phyloP scores from a whole-genome alignment of 2,113 vertebrate genomes.

The Loxodonta africana region DNA sequence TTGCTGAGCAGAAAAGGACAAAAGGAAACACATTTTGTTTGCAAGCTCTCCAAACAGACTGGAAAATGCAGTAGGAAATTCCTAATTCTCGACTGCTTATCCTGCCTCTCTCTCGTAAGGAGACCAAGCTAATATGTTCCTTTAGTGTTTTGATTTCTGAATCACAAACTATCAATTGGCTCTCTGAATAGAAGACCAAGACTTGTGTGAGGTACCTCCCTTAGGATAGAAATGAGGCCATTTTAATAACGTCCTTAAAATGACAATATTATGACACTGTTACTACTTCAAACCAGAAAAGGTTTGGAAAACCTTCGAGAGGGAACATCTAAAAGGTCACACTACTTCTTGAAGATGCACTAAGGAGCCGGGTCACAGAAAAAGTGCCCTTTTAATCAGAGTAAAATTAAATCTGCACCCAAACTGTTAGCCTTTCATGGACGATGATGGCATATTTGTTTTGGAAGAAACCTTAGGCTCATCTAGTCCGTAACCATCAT shows the following conservation, averaged over 20 bases:
- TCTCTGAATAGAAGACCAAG: background rate
- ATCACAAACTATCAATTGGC: background rate
- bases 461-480: background rate
- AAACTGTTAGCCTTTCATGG: fast-evolving
- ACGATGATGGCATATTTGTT: fast-evolving
- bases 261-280: background rate
- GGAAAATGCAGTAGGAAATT: background rate
- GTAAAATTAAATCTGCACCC: background rate
- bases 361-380: background rate
- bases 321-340: background rate
- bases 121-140: background rate
- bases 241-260: background rate
- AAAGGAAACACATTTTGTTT: conserved; percentile 71
- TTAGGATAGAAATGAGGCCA: background rate
- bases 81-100: background rate
- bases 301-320: background rate
- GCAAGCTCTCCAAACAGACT: conserved; percentile 63
- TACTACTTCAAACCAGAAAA: background rate
- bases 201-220: fast-evolving
- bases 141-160: background rate
- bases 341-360: background rate
- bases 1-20: conserved; percentile 78
- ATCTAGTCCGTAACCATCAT: fast-evolving
- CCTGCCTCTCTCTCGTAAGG: fast-evolving
- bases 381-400: background rate